Conservation (phyloP, 2,888 invertebrate genomes). For the Phlogophora meticulosa region DNA sequence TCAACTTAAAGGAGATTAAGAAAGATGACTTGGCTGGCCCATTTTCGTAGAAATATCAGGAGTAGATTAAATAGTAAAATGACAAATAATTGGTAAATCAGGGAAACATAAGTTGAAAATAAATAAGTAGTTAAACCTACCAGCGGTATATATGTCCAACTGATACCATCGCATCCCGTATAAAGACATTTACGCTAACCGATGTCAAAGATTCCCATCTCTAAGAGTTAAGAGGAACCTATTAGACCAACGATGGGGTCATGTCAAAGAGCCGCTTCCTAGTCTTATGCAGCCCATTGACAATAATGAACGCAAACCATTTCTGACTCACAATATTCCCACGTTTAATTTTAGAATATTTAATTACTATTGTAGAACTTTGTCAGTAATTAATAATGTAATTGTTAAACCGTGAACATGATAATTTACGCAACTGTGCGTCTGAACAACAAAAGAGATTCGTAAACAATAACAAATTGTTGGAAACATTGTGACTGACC, state of each 20-base stretch:
- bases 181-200: slow-evolving; percentile 24
- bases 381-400: slow-evolving; percentile 68
- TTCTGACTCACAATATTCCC: slow-evolving; percentile 62
- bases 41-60: neutral
- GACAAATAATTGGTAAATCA: slow-evolving; percentile 8
- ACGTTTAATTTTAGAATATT: slow-evolving; percentile 52
- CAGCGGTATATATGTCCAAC: slow-evolving; percentile 23
- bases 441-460: slow-evolving; percentile 36
- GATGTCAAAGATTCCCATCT: slow-evolving; percentile 13
- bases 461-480: slow-evolving; percentile 50
- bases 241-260: slow-evolving; percentile 44
- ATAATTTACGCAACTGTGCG: slow-evolving; percentile 66
- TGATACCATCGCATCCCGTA: slow-evolving; percentile 38
- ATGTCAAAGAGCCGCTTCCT: slow-evolving; percentile 34
- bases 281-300: slow-evolving; percentile 41
- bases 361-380: slow-evolving; percentile 56
- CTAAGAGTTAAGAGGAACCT: slow-evolving; percentile 9
- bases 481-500: slow-evolving; percentile 37
- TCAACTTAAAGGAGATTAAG: neutral
- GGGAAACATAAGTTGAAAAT: neutral
- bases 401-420: slow-evolving; percentile 67
- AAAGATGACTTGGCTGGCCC: too few species aligned
- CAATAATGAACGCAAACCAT: slow-evolving; percentile 39
- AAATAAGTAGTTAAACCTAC: neutral
- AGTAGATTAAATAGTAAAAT: neutral